phyloP scores from a whole-genome alignment of 2,888 invertebrate genomes.

The Cephalotes varians region DNA sequence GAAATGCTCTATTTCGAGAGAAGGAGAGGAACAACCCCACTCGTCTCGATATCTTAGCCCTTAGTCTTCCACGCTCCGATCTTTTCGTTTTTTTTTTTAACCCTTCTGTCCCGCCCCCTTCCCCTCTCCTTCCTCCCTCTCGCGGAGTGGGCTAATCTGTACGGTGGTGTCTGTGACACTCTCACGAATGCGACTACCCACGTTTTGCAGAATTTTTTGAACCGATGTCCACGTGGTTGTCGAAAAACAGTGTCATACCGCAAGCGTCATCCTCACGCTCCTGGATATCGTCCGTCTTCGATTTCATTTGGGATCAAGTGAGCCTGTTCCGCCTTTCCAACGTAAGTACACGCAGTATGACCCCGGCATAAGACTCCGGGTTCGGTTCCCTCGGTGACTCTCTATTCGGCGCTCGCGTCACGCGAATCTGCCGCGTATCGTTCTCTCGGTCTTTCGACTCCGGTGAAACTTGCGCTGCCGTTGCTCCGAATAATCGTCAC shows the following conservation, averaged over 20 bases:
- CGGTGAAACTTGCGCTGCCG: background rate
- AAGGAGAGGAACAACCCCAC: background rate
- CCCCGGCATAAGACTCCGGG: constrained; percentile 26
- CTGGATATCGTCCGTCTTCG: constrained; percentile 85
- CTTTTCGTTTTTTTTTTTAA: constrained; percentile 3
- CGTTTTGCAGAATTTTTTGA: constrained; percentile 84
- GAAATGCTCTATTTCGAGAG: background rate
- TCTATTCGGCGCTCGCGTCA: background rate
- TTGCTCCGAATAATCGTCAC: background rate
- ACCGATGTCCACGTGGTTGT: constrained; percentile 85
- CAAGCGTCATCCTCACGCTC: constrained; percentile 84
- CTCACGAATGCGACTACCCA: constrained; percentile 74
- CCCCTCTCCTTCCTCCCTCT: no score
- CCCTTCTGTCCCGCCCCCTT: background rate
- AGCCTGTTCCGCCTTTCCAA: constrained; percentile 83
- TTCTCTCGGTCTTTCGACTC: background rate
- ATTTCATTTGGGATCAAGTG: constrained; percentile 86
- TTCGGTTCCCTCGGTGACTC: background rate
- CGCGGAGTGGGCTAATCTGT: constrained; percentile 40
- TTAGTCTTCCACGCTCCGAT: background rate
- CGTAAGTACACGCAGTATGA: constrained; percentile 80
- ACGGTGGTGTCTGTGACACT: constrained; percentile 51
- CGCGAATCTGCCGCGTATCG: background rate
- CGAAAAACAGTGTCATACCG: constrained; percentile 83
- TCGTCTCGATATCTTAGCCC: background rate